Base-by-base conservation (phyloP, 2,797 vertebrate genomes). In the Catostomus latipinnis region DNA sequence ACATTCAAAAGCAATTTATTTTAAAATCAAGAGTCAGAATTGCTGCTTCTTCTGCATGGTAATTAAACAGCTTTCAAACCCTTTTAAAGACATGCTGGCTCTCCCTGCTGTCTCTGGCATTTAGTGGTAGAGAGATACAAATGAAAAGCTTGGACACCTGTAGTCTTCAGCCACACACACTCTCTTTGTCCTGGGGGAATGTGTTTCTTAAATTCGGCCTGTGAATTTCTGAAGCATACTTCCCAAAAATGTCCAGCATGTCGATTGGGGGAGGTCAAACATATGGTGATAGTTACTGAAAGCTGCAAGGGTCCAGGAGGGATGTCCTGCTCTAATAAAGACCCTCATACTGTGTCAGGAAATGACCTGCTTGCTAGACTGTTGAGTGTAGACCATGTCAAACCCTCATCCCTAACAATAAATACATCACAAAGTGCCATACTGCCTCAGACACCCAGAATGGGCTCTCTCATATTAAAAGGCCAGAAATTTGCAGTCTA, bases 231-330 rank as follows among this genome's bases (percentile, higher is more conserved):
- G 58, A 62, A 65, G 45, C 63, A 66, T 46, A 54, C 81, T 71
- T 63, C 54, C 50, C 53, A 46, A 46, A 70, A 66, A 71, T 71
- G 62, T 9, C 58, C 57, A n/a, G 60, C 53, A 12, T 8, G 65
- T 74, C 69, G 46, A 69, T 8, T 46, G 75, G 61, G 65, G 45
- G n/a, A 6, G 0, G 16, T 18, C 8, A 73, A 58, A 84, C 81
- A 93, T 88, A 84, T 90, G 90, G 89, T 56, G 43, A 74, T 89
- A 83, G 83, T 92, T 93, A 93, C 86, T 84, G 58, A 82, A 83
- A 83, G 74, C 70, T 87, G 84, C 86, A 73, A 80, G 81, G 73
- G 82, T 62, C 82, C 74, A 54, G 81, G 78, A 85, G 71, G 68
- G 78, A 80, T 48, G 6, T 73, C 6, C 13, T 66, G 43, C 34